phyloP scores from a whole-genome alignment of 2,113 vertebrate species.

The Hypanus sabinus region DNA sequence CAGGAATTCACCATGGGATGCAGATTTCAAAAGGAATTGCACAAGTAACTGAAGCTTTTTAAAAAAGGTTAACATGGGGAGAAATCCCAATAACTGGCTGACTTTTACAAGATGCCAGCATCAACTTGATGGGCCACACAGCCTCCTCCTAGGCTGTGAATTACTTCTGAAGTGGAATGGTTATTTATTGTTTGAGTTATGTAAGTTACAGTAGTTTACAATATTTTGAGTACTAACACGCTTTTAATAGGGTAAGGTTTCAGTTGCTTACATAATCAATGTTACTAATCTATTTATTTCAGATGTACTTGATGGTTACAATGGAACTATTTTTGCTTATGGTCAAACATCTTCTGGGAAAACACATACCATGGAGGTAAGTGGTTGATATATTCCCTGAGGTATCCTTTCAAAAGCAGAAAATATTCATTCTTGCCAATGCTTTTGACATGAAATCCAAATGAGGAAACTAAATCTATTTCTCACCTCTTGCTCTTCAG shows the following conservation, averaged over 20 bases:
- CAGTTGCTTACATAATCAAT: constrained; percentile 23
- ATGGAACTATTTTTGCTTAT: constrained; percentile 88
- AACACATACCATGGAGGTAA: constrained; percentile 95
- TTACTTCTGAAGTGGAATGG: background rate
- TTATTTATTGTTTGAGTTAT: background rate
- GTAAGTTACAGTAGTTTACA: background rate
- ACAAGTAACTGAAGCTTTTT: no score
- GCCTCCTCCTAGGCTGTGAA: no score
- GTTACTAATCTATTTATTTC: constrained; percentile 38
- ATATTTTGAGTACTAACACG: background rate
- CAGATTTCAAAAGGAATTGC: no score
- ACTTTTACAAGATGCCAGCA: no score
- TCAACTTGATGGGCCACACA: no score
- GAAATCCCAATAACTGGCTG: no score
- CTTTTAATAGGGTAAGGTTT: background rate
- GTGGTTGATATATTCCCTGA: background rate
- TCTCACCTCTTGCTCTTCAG: background rate
- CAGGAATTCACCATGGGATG: no score
- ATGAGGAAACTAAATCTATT: background rate
- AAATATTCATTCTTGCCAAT: background rate
- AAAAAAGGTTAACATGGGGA: no score
- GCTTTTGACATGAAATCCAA: background rate
- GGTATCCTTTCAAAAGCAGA: background rate
- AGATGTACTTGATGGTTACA: constrained; percentile 91
- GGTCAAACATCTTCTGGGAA: constrained; percentile 90